Evolutionary conservation across 2,797 vertebrate species (phyloP).

Genomic region (Clarias pachynema): DNA sequence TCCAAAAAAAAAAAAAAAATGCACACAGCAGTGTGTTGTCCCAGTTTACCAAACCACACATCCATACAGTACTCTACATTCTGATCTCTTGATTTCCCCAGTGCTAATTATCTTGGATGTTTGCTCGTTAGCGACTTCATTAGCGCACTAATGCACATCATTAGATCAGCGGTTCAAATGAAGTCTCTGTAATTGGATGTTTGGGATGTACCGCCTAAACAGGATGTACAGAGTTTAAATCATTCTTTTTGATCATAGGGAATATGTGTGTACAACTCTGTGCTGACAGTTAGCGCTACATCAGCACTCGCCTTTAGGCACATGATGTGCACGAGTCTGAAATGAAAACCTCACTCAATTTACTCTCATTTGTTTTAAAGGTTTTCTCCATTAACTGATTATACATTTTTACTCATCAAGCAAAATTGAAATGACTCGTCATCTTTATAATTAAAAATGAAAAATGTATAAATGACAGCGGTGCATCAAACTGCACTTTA

Average conservation of each 20-base stretch:
- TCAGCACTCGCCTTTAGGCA: constrained; percentile 30
- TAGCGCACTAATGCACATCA: constrained; percentile 57
- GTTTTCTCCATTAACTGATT: not conserved
- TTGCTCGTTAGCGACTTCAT: constrained; percentile 47
- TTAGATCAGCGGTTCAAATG: constrained; percentile 43
- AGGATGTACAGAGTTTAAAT: constrained; percentile 10
- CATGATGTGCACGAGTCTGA: not conserved
- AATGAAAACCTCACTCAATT: not conserved
- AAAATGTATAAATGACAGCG: not conserved
- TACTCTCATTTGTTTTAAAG: not conserved
- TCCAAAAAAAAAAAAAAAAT: not conserved
- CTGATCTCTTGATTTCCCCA: not conserved
- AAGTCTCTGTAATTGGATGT: constrained; percentile 56
- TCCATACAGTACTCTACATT: not conserved
- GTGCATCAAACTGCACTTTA: not conserved
- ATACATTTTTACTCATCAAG: not conserved
- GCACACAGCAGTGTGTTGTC: not conserved
- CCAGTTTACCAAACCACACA: constrained; percentile 3
- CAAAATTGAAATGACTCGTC: not conserved
- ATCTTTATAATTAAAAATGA: not conserved
- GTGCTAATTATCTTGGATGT: constrained; percentile 24
- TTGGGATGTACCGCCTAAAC: constrained; percentile 13
- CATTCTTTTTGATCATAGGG: not conserved
- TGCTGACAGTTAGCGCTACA: constrained; percentile 54
- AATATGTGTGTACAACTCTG: constrained; percentile 36